Evolutionary conservation across 2,797 vertebrate species (phyloP).

Genomic region (Halcyon chelicuti): DNA sequence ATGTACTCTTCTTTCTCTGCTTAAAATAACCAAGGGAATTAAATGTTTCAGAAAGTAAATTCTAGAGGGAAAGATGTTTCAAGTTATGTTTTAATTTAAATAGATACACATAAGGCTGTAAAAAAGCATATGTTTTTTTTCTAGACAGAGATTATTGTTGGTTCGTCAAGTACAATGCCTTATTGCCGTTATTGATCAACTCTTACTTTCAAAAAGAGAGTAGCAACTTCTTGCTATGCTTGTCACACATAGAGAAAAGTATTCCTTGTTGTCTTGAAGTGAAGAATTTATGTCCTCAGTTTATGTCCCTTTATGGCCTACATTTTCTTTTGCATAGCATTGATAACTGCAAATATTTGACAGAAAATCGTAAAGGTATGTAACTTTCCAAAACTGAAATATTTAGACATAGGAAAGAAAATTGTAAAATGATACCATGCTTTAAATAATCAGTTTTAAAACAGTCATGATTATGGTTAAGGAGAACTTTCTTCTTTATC

Average conservation of each 20-base stretch:
- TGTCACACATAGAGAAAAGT: neutral
- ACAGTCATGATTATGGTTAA: neutral
- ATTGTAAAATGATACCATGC: neutral
- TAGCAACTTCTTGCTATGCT: neutral
- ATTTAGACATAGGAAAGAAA: neutral
- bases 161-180: neutral
- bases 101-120: neutral
- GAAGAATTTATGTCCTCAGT: neutral
- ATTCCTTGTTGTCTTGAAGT: neutral
- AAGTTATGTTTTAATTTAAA: neutral
- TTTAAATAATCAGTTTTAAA: neutral
- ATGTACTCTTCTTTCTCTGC: neutral
- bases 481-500: neutral
- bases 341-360: neutral
- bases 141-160: fast-evolving
- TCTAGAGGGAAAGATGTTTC: neutral
- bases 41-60: neutral
- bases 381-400: neutral
- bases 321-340: neutral
- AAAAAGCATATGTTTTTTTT: neutral
- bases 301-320: neutral
- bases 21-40: neutral
- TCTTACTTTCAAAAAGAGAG: neutral
- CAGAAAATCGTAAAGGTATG: neutral
- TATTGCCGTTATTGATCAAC: neutral